Base-by-base conservation (phyloP, 2,888 invertebrate species). In the Criorhina ranunculi region DNA sequence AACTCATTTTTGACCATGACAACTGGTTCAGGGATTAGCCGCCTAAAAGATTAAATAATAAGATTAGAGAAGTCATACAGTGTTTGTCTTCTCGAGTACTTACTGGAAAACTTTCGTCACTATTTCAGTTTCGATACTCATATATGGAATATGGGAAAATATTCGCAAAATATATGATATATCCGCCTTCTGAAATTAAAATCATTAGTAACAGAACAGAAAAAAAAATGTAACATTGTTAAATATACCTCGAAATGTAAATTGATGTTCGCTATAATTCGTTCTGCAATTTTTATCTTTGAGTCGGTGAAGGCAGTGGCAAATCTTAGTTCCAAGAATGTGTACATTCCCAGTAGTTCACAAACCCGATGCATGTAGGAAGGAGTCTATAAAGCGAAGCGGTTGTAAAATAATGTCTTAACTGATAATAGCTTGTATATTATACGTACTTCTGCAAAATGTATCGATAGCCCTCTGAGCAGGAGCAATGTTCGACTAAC, bases 111-210 rank as follows among this genome's bases (percentile, higher is more conserved):
- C 24, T 66, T 59, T 66, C 0, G 49, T 9, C 9, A 69, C 66
- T 12, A 85, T 75, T 37, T 85, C 75, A 5, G 24, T 37, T 8
- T 85, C 59, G 37, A 60, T 85, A 1, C 70, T 46, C 70, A 85
- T 66, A 9, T 59, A 44, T 5, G 80, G 44, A 8, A 85, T 69
- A 35, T 70, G 60, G 4, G 75, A 37, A 35, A 85, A 85, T 4
- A 85, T 76, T 40, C 69, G 31, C 11, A 85, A 33, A 0, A 60
- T 12, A 19, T 64, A 80, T 1, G 62, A 24, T 6, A 40, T 12
- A 5, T 85, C 19, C 1, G 40, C 24, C 0, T 29, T 49, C 80
- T 80, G n/a, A 29, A 62, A 55, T n/a, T 7, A 11, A 19, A 66
- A 35, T 0, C 7, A 40, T 44, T 17, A 44, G 5, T 29, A 7